Percentiles rank a stretch among this genome's conserved stretches.
Evolutionary conservation across 2,113 vertebrate species (phyloP).

Genomic region (Chunga burmeisteri): DNA sequence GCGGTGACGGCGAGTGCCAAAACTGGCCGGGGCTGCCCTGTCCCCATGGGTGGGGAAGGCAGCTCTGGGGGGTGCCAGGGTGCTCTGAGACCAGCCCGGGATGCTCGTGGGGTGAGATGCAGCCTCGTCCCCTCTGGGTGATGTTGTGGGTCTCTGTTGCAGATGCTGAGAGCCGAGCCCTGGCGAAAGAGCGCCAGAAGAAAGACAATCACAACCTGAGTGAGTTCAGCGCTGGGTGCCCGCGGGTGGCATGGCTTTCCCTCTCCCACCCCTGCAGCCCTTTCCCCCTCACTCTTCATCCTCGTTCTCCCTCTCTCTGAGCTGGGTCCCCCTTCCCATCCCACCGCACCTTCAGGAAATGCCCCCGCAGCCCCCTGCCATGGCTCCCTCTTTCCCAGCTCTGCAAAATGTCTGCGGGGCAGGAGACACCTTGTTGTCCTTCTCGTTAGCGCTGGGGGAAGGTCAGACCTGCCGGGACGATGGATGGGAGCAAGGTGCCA

Average conservation of each 20-base stretch:
- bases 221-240: slow-evolving; percentile 65
- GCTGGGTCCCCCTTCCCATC: background rate
- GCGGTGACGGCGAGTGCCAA: rapidly evolving
- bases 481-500: background rate
- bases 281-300: background rate
- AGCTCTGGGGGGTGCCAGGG: background rate
- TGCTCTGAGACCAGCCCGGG: background rate
- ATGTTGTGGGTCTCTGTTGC: slow-evolving; percentile 50
- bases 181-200: slow-evolving; percentile 97
- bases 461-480: background rate
- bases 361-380: background rate
- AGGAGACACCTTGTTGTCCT: background rate
- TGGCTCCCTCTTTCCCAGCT: background rate
- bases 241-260: too few species aligned
- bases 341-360: background rate
- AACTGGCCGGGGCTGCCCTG: background rate
- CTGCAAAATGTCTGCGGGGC: background rate
- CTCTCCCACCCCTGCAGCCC: background rate
- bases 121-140: background rate
- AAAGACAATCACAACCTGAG: slow-evolving; percentile 99
- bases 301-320: background rate
- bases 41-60: rapidly evolving
- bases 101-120: rapidly evolving
- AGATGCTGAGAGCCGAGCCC: slow-evolving; percentile 89
- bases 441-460: background rate